Conservation (phyloP, 2,797 vertebrate species). For the Hapalemur alaotrensis region DNA sequence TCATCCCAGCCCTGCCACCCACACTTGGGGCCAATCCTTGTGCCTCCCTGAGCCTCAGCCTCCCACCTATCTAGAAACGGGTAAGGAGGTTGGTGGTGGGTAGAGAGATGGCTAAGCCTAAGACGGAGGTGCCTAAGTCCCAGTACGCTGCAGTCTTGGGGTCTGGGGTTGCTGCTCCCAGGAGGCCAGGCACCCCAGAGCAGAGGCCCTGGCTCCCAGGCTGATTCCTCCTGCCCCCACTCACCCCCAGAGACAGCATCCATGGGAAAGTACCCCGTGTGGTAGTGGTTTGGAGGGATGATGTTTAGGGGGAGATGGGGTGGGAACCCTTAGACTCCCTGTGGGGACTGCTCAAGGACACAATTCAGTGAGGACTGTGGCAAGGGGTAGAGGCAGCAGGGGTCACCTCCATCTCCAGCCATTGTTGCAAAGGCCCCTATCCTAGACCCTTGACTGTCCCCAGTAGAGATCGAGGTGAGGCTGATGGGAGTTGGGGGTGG, state of each 20-base stretch:
- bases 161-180: not conserved
- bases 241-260: not conserved
- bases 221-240: not conserved
- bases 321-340: not conserved
- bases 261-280: not conserved
- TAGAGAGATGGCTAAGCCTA: not conserved
- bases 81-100: not conserved
- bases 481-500: not conserved
- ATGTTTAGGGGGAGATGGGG: not conserved
- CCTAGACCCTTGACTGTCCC: not conserved
- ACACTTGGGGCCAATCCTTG: not conserved
- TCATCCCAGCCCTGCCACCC: not conserved
- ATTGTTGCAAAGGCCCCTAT: constrained; percentile 2
- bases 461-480: not conserved
- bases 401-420: not conserved
- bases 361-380: not conserved
- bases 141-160: not conserved
- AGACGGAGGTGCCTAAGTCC: not conserved
- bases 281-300: not conserved
- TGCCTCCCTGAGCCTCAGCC: not conserved
- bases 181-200: not conserved
- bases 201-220: not conserved
- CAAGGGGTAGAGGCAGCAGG: not conserved
- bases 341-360: not conserved
- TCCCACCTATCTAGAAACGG: not conserved